Conservation (phyloP, 1,140 invertebrate genomes). For the Nymphalis io region DNA sequence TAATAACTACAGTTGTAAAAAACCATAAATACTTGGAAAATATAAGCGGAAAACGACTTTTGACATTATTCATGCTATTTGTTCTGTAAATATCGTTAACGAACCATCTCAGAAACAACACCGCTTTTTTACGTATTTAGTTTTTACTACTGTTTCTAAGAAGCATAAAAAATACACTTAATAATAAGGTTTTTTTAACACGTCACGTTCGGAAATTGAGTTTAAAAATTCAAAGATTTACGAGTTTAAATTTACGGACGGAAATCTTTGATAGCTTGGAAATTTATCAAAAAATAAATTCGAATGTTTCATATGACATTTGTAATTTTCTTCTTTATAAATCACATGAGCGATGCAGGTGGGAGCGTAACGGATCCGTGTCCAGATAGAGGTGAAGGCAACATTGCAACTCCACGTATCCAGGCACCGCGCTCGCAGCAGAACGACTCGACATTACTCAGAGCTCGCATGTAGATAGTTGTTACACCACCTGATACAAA, state of each 20-base stretch:
- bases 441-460: conserved; percentile 83
- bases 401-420: conserved; percentile 80
- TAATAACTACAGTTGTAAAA: too few species aligned
- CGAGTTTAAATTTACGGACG: too few species aligned
- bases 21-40: too few species aligned
- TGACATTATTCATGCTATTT: too few species aligned
- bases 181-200: neutral
- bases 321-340: neutral
- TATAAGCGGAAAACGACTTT: too few species aligned
- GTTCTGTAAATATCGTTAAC: too few species aligned
- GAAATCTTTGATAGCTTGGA: neutral
- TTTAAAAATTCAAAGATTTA: too few species aligned
- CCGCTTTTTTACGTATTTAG: too few species aligned
- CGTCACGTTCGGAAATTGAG: too few species aligned
- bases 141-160: neutral
- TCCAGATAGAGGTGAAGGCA: conserved; percentile 82
- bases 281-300: neutral
- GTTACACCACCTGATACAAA: conserved; percentile 80
- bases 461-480: conserved; percentile 82
- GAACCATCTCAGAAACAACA: too few species aligned
- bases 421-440: conserved; percentile 81
- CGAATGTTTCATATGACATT: neutral
- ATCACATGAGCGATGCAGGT: conserved; percentile 78
- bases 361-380: conserved; percentile 82
- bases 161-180: neutral